Base-by-base conservation (phyloP, 2,888 invertebrate species). In the Litoditis marina region DNA sequence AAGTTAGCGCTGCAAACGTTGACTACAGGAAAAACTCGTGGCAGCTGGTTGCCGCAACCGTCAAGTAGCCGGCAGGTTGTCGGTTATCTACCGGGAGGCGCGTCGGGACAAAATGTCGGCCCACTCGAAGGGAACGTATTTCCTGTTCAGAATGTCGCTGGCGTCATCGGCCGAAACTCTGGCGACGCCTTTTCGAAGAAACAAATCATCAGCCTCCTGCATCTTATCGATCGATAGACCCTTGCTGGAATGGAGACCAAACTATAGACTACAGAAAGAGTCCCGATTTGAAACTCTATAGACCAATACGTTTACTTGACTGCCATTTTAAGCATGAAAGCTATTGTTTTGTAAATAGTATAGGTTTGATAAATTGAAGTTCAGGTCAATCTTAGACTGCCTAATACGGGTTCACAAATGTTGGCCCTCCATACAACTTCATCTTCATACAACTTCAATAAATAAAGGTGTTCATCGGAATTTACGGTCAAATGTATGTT, bases 221-320 rank as follows among this genome's bases (percentile, higher is more conserved):
- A 79, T 80, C 60, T 73, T 70, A 49, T 71, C 72, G 0, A 65
- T 64, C 28, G 68, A 67, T 3, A 80, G 59, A 0, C 80, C 80
- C 53, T 77, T 77, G 71, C 80, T 80, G 68, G 42, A 78, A 66
- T 25, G n/a, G 3, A 31, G 46, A 52, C 42, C n/a, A n/a, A n/a
- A n/a, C n/a, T n/a, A n/a, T n/a, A n/a, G n/a, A n/a, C n/a, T n/a
- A n/a, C n/a, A n/a, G n/a, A n/a, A n/a, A n/a, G 11, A 28, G 46
- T 27, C 13, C 11, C 34, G 25, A 50, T 52, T 42, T 39, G 19
- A 22, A 34, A 28, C n/a, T 36, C 5, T 34, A 32, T 32, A 53
- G 30, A 11, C 30, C 6, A 11, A 16, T 16, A 11, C 11, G 22
- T 13, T 19, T 47, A 47, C 22, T 16, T 16, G n/a, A n/a, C n/a